These are phyloP conservation scores for Aphelinus atriplicis DNA, from an alignment of 1,140 invertebrate species.

Conservation along the genomic window DNA sequence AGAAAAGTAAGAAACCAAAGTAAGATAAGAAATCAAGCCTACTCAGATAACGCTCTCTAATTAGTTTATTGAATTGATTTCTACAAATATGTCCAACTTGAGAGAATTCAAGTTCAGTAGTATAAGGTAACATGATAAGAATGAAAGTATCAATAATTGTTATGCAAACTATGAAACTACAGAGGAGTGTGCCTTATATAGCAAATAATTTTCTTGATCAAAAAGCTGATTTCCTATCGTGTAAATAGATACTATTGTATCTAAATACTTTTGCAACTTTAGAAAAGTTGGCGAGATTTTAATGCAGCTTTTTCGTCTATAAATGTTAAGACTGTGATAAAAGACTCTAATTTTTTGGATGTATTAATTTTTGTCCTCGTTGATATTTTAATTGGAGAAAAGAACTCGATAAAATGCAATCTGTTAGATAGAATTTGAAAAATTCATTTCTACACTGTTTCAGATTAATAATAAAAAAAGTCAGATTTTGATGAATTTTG, in stretches of 20 bases:
- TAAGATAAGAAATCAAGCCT: conserved; percentile 11
- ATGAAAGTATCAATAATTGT: too few relatives aligned
- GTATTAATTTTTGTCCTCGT: too few relatives aligned
- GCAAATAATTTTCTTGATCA: background rate
- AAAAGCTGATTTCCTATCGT: background rate
- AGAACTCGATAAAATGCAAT: too few relatives aligned
- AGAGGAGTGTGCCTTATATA: conserved; percentile 16
- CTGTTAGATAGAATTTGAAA: too few relatives aligned
- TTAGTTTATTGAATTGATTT: background rate
- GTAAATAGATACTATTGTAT: conserved; percentile 6
- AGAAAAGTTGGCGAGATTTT: background rate
- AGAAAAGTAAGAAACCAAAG: conserved; percentile 53
- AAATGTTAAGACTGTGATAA: conserved; percentile 9
- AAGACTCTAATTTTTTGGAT: background rate
- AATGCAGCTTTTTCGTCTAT: background rate
- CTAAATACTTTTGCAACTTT: conserved; percentile 8
- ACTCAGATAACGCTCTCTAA: conserved; percentile 19
- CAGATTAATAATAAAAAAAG: too few relatives aligned
- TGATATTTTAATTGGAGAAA: too few relatives aligned
- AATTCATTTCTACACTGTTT: too few relatives aligned
- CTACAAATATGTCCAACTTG: too few relatives aligned
- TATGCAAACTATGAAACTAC: too few relatives aligned
- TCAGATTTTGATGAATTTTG: too few relatives aligned
- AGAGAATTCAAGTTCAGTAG: too few relatives aligned
- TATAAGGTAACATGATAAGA: too few relatives aligned